Evolutionary conservation across 2,888 invertebrate species (phyloP).

Genomic region (Serripes groenlandicus): DNA sequence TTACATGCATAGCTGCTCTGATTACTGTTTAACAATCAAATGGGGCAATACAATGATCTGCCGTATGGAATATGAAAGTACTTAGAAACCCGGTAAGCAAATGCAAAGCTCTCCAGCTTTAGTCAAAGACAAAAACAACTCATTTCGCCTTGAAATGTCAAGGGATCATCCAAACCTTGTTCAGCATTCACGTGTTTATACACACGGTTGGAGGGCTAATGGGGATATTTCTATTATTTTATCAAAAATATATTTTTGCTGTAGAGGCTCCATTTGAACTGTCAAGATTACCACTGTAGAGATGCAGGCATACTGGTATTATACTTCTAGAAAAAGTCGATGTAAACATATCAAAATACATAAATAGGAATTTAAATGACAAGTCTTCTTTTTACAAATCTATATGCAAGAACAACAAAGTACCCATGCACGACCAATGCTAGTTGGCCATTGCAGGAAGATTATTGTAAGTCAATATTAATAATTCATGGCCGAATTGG

Average conservation of each 20-base stretch:
- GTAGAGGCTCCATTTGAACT: slow-evolving; percentile 64
- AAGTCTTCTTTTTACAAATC: slow-evolving; percentile 53
- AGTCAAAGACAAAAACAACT: slow-evolving; percentile 67
- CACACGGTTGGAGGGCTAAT: slow-evolving; percentile 71
- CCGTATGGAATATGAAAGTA: slow-evolving; percentile 67
- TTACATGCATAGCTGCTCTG: slow-evolving; percentile 67
- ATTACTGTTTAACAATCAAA: slow-evolving; percentile 34
- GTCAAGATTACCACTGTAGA: slow-evolving; percentile 43
- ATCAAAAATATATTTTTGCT: slow-evolving; percentile 67
- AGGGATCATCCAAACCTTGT: slow-evolving; percentile 71
- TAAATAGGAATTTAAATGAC: slow-evolving; percentile 43
- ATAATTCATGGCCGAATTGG: slow-evolving; percentile 65
- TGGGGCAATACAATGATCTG: slow-evolving; percentile 33
- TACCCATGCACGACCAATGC: slow-evolving; percentile 49
- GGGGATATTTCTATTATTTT: slow-evolving; percentile 72
- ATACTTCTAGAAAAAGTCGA: slow-evolving; percentile 51
- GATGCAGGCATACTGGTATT: slow-evolving; percentile 58
- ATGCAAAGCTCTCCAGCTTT: slow-evolving; percentile 41
- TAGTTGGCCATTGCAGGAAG: slow-evolving; percentile 65
- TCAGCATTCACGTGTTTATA: slow-evolving; percentile 68
- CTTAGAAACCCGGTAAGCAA: slow-evolving; percentile 26
- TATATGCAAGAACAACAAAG: slow-evolving; percentile 49
- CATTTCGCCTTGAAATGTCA: slow-evolving; percentile 66
- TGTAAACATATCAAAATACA: slow-evolving; percentile 47
- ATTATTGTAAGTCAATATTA: slow-evolving; percentile 58